These are phyloP conservation scores for Saturnia pavonia DNA, from an alignment of 2,888 invertebrate genomes.

Conservation along the genomic window DNA sequence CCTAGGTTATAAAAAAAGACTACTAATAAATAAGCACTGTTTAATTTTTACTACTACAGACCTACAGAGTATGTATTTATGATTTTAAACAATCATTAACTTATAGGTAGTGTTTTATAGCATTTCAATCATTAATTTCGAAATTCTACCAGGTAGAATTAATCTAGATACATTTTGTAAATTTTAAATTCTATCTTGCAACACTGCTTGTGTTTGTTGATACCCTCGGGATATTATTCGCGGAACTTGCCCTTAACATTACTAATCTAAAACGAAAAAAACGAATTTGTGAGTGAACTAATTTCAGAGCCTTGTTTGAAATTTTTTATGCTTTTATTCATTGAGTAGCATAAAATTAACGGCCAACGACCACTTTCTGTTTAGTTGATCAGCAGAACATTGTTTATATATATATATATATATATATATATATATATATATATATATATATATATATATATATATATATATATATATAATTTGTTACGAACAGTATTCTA, in stretches of 20 bases:
- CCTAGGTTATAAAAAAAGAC: too few species aligned
- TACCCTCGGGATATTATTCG: constrained; percentile 41
- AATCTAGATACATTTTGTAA: neutral
- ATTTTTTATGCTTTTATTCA: neutral
- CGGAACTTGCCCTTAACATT: constrained; percentile 28
- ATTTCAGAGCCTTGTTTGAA: constrained; percentile 11
- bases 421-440: too few species aligned
- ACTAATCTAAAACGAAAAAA: constrained; percentile 18
- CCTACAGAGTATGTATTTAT: too few species aligned
- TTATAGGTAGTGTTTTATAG: too few species aligned
- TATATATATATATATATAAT: neutral
- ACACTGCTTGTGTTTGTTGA: constrained; percentile 2
- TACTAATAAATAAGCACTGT: too few species aligned
- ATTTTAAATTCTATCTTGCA: neutral
- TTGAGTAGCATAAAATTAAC: neutral
- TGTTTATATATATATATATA: too few species aligned
- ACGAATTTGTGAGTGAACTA: neutral
- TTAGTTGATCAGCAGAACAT: neutral
- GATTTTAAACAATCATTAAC: too few species aligned
- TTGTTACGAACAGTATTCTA: neutral
- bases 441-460: too few species aligned
- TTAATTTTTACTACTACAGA: too few species aligned
- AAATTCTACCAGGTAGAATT: too few species aligned
- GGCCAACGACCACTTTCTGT: neutral
- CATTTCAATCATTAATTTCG: too few species aligned